phyloP scores from a whole-genome alignment of 2,113 vertebrate species.

The Scatophagus argus region DNA sequence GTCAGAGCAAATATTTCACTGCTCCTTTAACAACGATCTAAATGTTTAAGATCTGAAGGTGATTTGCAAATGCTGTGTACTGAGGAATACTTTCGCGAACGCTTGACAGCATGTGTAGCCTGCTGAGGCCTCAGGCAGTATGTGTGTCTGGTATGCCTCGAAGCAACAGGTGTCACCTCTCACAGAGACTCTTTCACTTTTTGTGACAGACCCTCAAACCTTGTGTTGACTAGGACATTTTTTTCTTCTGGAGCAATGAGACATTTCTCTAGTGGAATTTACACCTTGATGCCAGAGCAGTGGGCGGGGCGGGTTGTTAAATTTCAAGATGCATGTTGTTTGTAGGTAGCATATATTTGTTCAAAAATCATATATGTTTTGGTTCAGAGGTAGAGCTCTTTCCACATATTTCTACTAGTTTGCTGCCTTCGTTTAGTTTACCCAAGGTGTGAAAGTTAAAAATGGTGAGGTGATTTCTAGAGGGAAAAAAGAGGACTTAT shows the following conservation, averaged over 20 bases:
- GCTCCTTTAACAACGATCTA: not conserved
- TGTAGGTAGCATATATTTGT: not conserved
- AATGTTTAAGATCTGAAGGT: not conserved
- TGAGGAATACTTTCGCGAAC: slow-evolving; percentile 6
- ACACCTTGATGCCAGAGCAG: not conserved
- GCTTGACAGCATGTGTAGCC: slow-evolving; percentile 26
- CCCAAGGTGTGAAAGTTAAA: not conserved
- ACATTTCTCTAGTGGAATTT: not conserved
- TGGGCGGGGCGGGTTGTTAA: not conserved
- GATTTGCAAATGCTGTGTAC: not conserved
- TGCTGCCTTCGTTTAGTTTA: not conserved
- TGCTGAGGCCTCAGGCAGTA: slow-evolving; percentile 26
- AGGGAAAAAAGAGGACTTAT: not conserved
- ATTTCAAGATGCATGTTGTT: not conserved
- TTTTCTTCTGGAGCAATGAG: not conserved
- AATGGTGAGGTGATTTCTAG: too few relatives aligned
- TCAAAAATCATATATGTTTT: not conserved
- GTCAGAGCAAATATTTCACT: not conserved
- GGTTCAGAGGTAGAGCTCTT: not conserved
- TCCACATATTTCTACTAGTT: not conserved
- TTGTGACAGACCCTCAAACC: not conserved
- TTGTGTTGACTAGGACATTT: not conserved
- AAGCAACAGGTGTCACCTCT: slow-evolving; percentile 48
- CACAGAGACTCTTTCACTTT: slow-evolving; percentile 40
- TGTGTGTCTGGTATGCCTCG: not conserved